Percentiles rank a stretch among this genome's conserved stretches.
These are phyloP conservation scores for Zeuzera pyrina DNA, from an alignment of 2,888 invertebrate genomes.

Conservation along the genomic window DNA sequence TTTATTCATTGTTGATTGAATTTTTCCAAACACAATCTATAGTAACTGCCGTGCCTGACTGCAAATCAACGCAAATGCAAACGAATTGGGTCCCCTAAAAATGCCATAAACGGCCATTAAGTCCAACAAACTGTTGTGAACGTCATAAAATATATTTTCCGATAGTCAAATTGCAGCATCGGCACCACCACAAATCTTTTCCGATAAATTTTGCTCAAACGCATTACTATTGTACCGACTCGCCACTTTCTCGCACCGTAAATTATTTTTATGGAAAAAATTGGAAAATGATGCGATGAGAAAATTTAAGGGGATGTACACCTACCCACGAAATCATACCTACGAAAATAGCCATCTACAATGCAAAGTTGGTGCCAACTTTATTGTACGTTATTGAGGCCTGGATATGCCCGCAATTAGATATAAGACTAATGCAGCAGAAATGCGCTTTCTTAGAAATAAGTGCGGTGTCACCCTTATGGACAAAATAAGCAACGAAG, in stretches of 20 bases:
- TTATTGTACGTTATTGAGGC: too few relatives aligned
- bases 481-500: too few relatives aligned
- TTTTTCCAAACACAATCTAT: too few relatives aligned
- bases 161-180: constrained; percentile 66
- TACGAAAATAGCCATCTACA: too few relatives aligned
- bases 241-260: constrained; percentile 24
- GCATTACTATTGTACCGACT: constrained; percentile 27
- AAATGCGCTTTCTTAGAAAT: too few relatives aligned
- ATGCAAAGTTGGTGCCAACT: too few relatives aligned
- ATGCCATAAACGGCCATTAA: constrained; percentile 39
- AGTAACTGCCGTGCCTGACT: too few relatives aligned
- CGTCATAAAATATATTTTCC: constrained; percentile 66
- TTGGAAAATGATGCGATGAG: background rate
- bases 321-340: background rate
- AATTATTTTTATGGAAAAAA: constrained; percentile 8
- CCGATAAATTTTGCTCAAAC: constrained; percentile 51
- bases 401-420: too few relatives aligned
- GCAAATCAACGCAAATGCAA: constrained; percentile 31
- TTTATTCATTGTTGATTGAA: too few relatives aligned
- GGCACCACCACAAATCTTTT: constrained; percentile 58
- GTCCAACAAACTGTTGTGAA: constrained; percentile 48
- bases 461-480: too few relatives aligned
- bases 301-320: too few relatives aligned
- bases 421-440: too few relatives aligned
- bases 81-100: constrained; percentile 26